Percentiles rank a stretch among this genome's conserved stretches.
Evolutionary conservation across 1,140 invertebrate species (phyloP).

Genomic region (Bombus sylvicola): DNA sequence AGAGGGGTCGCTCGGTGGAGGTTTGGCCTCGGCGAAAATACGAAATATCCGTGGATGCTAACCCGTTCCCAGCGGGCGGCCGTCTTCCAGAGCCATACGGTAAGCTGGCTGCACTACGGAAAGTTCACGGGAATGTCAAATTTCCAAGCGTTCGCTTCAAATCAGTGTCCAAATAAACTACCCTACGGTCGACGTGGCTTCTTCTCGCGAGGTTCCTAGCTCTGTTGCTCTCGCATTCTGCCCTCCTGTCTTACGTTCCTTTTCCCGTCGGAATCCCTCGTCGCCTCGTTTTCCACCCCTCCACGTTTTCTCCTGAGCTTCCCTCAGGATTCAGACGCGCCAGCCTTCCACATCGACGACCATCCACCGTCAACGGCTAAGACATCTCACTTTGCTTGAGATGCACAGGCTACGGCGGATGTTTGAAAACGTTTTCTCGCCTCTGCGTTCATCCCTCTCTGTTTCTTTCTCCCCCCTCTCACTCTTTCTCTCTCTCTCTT

Average conservation of each 20-base stretch:
- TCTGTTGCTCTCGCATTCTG: constrained; percentile 11
- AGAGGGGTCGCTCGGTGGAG: neutral
- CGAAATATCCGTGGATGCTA: constrained; percentile 29
- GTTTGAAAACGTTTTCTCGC: constrained; percentile 63
- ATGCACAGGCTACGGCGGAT: constrained; percentile 54
- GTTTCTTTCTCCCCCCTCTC: neutral
- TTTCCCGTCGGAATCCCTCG: constrained; percentile 50
- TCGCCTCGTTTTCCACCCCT: constrained; percentile 23
- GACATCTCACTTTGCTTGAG: constrained; percentile 64
- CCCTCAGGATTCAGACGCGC: constrained; percentile 53
- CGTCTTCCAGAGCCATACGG: constrained; percentile 11
- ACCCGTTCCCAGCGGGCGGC: constrained; percentile 35
- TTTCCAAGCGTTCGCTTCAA: constrained; percentile 76
- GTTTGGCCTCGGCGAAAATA: constrained; percentile 23
- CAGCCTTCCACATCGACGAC: constrained; percentile 63
- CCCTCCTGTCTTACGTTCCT: constrained; percentile 43
- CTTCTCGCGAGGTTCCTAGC: constrained; percentile 63
- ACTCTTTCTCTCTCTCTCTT: neutral
- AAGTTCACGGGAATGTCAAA: constrained; percentile 76
- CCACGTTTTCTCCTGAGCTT: neutral
- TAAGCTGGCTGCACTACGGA: constrained; percentile 39
- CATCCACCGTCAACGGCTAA: constrained; percentile 61
- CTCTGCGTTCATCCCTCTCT: constrained; percentile 1
- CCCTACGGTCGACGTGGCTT: constrained; percentile 54
- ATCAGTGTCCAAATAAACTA: constrained; percentile 75